Base-by-base conservation (phyloP, 2,888 invertebrate species). In the Ophion ventricosus region DNA sequence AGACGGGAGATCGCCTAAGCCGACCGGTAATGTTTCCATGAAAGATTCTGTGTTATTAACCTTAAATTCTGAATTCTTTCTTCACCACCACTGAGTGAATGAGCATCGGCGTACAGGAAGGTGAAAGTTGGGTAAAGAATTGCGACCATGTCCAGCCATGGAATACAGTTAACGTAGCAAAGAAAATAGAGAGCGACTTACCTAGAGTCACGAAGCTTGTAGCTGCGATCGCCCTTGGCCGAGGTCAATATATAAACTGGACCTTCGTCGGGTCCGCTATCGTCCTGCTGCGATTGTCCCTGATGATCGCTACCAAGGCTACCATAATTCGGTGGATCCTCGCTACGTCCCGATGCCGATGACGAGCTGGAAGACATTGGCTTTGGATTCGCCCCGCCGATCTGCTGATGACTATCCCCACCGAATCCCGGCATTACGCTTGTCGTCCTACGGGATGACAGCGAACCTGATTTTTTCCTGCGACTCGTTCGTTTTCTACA, bases 171-270 rank as follows among this genome's bases (percentile, higher is more conserved):
- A 40, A 64, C 1, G 63, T 7, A 56, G 59, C 63, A 57, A 73
- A 67, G 20, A 25, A 63, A 43, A 2, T 0, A 43, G 14, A 35
- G 35, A 8, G 7, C 23, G 72, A 77, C 74, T 87, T 94, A 96
- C 96, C 96, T 96, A 90, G 96, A 96, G 92, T 96, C 96, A 90
- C 96, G 95, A 86, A 96, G 95, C 92, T 96, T 96, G 93, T 96
- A 96, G 88, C 93, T 93, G 59, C 93, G 91, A 75, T 93, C 93
- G 54, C 93, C 93, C 72, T 93, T 93, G 43, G 93, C 91, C 74
- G 93, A 92, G 26, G 92, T 92, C 35, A 92, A 87, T 84, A 93
- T 92, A 86, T 93, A 92, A 54, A 93, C 93, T 63, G 92, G 92
- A 80, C 93, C 92, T 85, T 93, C 92, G 82, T 93, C 92, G 25